Evolutionary conservation across 2,888 invertebrate genomes (phyloP), one percentile per base, ranked within the genome.

Genomic region (Himalopsyche kuldschensis): DNA sequence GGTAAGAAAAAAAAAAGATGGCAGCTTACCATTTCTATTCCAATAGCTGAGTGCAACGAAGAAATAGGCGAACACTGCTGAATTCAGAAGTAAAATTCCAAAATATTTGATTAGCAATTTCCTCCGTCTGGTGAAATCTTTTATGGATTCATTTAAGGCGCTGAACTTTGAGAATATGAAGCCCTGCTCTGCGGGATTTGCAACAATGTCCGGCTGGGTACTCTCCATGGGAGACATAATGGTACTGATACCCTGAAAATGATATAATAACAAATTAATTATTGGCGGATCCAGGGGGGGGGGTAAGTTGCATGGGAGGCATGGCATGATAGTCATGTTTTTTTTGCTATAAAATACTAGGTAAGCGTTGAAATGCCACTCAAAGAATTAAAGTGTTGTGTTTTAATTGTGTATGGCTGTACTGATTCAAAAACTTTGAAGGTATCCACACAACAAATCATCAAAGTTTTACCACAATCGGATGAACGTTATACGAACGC

Each of bases 11-110:
- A 17, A 55, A 30, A 63, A 31, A 32, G 8, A 15, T 79, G 5
- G 8, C 15, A 35, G 81, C 86, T 83, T 24, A 86, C 86, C 76
- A 47, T 79, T 32, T 10, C 17, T 79, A n/a, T 78, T 20, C 86
- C 86, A 86, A 80, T 83, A 86, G 46, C 78, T 41, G 27, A 85
- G 46, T 4, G 86, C 86, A 20, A 84, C 41, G 47, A 86, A 85
- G 80, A 86, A 86, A 31, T 86, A 86, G 30, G 75, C 85, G 10
- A 86, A 84, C 0, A 85, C 81, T 2, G 81, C 83, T 8, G 78
- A n/a, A 79, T 86, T 86, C 11, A 86, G 79, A 20, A 82, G 30
- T 15, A 78, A 46, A 1, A 84, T 17, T 20, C 24, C 46, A 1
- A 78, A 10, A 32, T 81, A 82, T 48, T 82, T 69, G 3, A 83